phyloP scores from a whole-genome alignment of 2,797 vertebrate genomes.

The Choloepus didactylus region DNA sequence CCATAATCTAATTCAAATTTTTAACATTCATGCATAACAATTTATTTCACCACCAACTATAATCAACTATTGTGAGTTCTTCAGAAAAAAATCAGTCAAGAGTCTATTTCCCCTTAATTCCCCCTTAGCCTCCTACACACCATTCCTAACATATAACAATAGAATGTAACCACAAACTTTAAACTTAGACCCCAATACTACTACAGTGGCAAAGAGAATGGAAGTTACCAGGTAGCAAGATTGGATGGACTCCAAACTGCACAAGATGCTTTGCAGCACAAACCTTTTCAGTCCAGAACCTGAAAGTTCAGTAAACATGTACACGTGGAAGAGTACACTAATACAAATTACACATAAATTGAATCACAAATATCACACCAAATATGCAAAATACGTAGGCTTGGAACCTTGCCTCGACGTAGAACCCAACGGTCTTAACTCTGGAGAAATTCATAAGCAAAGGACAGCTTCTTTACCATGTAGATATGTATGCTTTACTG shows the following conservation, averaged over 20 bases:
- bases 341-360: conserved; percentile 44
- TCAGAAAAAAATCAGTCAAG: conserved; percentile 15
- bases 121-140: background rate
- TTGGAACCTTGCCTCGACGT: conserved; percentile 48
- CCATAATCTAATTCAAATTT: conserved; percentile 57
- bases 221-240: conserved; percentile 46
- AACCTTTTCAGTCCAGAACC: conserved; percentile 36
- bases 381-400: conserved; percentile 34
- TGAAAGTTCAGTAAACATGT: background rate
- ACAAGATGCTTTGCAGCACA: background rate
- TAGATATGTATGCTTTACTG: background rate
- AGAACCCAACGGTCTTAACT: conserved; percentile 8
- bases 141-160: conserved; percentile 53
- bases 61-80: conserved; percentile 17
- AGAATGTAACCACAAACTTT: conserved; percentile 55
- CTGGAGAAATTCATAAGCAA: conserved; percentile 23
- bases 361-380: conserved; percentile 6
- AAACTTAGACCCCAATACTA: conserved; percentile 27
- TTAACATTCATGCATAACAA: conserved; percentile 30
- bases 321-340: background rate
- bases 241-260: background rate
- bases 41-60: conserved; percentile 45
- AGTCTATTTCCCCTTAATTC: background rate
- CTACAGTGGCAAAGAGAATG: conserved; percentile 28
- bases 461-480: conserved; percentile 18